A percentile compares a stretch with the other conserved stretches of the same genome.
Conservation (phyloP, 2,888 invertebrate genomes). For the Phragmatobia fuliginosa region DNA sequence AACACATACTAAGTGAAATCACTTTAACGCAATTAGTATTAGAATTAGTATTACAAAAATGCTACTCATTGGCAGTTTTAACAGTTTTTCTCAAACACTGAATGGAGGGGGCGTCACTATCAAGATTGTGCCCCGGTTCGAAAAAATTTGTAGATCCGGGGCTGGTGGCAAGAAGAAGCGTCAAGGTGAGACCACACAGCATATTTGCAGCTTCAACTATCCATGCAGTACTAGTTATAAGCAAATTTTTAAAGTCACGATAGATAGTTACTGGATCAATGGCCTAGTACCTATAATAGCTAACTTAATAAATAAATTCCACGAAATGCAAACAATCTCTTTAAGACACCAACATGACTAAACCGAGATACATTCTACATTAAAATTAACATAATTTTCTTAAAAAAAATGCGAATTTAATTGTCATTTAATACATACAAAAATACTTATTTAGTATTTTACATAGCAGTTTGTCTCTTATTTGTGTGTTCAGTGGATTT, state of each 20-base stretch:
- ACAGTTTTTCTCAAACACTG: too few relatives aligned
- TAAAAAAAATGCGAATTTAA: constrained; percentile 10
- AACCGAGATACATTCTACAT: background rate
- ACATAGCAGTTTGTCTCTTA: background rate
- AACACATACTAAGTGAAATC: too few relatives aligned
- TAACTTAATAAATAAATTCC: background rate
- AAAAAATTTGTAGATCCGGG: too few relatives aligned
- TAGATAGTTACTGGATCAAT: background rate
- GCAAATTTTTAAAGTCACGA: background rate
- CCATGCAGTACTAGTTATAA: background rate
- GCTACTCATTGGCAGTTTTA: too few relatives aligned
- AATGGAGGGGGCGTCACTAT: too few relatives aligned
- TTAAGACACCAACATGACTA: background rate
- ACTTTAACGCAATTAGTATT: too few relatives aligned
- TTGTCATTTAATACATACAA: constrained; percentile 10
- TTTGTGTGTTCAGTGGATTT: constrained; percentile 37
- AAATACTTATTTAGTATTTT: constrained; percentile 11
- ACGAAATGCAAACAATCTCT: background rate
- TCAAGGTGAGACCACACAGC: too few relatives aligned
- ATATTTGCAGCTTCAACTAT: too few relatives aligned
- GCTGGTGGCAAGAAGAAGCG: too few relatives aligned
- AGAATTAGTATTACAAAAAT: too few relatives aligned
- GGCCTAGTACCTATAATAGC: background rate
- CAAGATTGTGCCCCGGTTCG: too few relatives aligned
- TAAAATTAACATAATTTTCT: background rate